phyloP scores from a whole-genome alignment of 2,888 invertebrate species.

The Leptopilina myrica region DNA sequence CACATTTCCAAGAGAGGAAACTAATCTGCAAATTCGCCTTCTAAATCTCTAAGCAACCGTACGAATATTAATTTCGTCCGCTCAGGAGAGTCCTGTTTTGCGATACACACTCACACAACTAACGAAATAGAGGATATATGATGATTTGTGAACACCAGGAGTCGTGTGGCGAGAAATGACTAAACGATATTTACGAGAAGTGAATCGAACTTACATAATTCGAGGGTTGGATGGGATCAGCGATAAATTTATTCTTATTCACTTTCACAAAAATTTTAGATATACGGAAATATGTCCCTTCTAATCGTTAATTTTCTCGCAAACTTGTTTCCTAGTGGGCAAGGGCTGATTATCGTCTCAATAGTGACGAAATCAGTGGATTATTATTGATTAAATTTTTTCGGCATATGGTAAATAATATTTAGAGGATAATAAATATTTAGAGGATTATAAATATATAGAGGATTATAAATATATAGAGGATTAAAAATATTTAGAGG shows the following conservation, averaged over 20 bases:
- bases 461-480: no score
- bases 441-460: no score
- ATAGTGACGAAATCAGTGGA: no score
- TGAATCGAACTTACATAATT: conserved; percentile 50
- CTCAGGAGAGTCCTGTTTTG: conserved; percentile 67
- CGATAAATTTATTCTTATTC: not conserved
- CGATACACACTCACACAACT: conserved; percentile 59
- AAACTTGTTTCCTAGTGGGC: no score
- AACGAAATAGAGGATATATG: conserved; percentile 51
- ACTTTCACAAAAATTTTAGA: no score
- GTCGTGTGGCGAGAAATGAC: conserved; percentile 51
- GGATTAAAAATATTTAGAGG: no score
- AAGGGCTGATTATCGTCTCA: no score
- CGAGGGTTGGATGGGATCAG: not conserved
- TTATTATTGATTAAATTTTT: no score
- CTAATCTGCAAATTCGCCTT: conserved; percentile 76
- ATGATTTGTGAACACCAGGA: conserved; percentile 65
- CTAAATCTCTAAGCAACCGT: conserved; percentile 74
- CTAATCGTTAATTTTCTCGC: no score
- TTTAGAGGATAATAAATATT: no score
- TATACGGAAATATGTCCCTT: no score
- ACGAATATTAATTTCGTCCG: conserved; percentile 74
- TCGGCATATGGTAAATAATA: no score
- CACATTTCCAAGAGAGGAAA: conserved; percentile 66
- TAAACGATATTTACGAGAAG: conserved; percentile 71